Evolutionary conservation across 2,113 vertebrate species (phyloP), one percentile per base, ranked within the genome.

Genomic region (Colius striatus): DNA sequence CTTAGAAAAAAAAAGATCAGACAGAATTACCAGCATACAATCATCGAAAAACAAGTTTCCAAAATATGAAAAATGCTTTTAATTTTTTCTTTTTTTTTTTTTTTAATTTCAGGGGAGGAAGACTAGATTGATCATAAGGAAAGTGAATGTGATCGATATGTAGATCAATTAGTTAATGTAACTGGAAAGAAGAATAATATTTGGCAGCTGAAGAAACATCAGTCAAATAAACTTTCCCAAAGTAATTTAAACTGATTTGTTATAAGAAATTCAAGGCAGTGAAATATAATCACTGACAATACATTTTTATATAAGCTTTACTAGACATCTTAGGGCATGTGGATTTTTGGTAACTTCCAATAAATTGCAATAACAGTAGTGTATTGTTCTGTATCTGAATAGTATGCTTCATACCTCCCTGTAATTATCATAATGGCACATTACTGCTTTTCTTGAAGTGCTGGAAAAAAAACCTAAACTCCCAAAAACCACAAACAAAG

Each of bases 211-310:
- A 48, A 75, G 78, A 72, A 91, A 68, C 32, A 95, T 45, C 5
- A 41, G 63, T 4, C 41, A 85, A 67, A 79, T 87, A 89, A 78
- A 73, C 63, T 84, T 91, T 94, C 80, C 26, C 30, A 55, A 79
- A 84, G 54, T 91, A 81, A 61, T 89, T 97, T 84, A 88, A 92
- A 91, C 71, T 71, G 78, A 79, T 53, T 79, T 92, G 80, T 81
- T 8, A 66, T n/a, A 83, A 85, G 50, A 92, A 90, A 65, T 88
- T 85, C 43, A 74, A 63, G 38, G 27, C 73, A 12, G 22, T 77
- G 71, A 76, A 65, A 32, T n/a, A 61, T 27, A 79, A 51, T 87
- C 51, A 87, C 58, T 81, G 41, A 15, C 30, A 53, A 22, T 26
- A 27, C 5, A 50, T 32, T 32, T 32, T 87, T 80, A 58, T 29